A percentile compares a stretch with the other conserved stretches of the same genome.
Conservation (phyloP, 2,797 vertebrate species). For the Eulemur albifrons region DNA sequence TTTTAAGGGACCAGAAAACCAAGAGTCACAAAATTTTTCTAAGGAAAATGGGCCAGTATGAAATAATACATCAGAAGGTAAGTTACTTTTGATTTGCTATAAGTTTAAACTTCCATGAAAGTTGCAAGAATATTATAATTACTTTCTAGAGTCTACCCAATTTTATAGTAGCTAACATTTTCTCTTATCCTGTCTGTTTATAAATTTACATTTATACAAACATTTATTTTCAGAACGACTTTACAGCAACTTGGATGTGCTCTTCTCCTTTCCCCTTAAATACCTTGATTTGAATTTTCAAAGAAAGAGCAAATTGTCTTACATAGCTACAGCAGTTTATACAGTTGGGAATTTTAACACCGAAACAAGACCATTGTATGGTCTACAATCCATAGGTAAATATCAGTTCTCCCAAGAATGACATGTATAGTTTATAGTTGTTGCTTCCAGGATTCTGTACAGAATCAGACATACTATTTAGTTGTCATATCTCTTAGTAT, state of each 20-base stretch:
- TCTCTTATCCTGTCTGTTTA: background rate
- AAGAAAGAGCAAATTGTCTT: background rate
- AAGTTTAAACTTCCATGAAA: background rate
- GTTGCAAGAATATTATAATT: background rate
- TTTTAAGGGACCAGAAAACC: background rate
- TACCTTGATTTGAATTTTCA: background rate
- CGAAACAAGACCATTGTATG: background rate
- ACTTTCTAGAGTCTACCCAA: background rate
- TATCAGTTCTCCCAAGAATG: background rate
- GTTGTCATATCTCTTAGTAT: background rate
- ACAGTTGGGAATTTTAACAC: background rate
- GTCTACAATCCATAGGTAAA: background rate
- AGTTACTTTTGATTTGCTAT: background rate
- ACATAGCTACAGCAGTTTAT: background rate
- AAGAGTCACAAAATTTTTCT: background rate
- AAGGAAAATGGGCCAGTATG: background rate
- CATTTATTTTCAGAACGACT: background rate
- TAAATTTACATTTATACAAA: background rate
- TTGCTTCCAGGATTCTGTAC: background rate
- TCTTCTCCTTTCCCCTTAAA: background rate
- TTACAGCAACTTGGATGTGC: background rate
- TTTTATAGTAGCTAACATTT: background rate
- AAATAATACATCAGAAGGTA: background rate
- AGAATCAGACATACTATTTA: background rate
- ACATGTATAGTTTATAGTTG: background rate